Base-by-base conservation (phyloP, 2,888 invertebrate species). In the Lamproptera curius region DNA sequence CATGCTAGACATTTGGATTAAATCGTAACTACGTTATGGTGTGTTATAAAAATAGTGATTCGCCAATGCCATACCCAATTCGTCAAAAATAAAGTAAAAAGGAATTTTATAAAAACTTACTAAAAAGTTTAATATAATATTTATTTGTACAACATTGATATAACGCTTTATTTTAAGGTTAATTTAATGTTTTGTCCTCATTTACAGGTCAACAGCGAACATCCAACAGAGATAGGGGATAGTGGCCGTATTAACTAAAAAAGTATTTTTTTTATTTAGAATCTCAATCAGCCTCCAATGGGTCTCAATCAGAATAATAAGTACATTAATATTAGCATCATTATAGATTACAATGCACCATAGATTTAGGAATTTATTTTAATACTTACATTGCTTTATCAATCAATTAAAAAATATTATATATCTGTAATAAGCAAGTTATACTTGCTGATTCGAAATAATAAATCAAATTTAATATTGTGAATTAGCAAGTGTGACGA, bases 171-270 rank as follows among this genome's bases (percentile, higher is more conserved):
- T 10, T 31, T 11, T 11, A 13, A 31, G 31, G 3, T n/a, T 31
- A 13, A 31, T 5, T 11, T 35, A 13, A 16, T 38, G 20, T 11
- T 6, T 17, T 39, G 35, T 38, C 41, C 23, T 38, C n/a, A 9
- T 37, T 52, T 53, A 16, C 50, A 53, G 52, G 23, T 50, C 44
- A 2, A 41, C 43, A 26, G 40, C 43, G 36, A 46, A 47, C 17
- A 43, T 44, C 31, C 44, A 42, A 13, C 50, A 46, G 31, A 50
- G 52, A 46, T 42, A 42, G 38, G 26, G 15, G 45, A 31, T 42
- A 13, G 5, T 23, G n/a, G 31, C 17, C 2, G 9, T 37, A 34
- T 34, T 16, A 16, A 28, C n/a, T n/a, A n/a, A n/a, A n/a, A n/a
- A n/a, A n/a, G n/a, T n/a, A n/a, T n/a, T n/a, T n/a, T n/a, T n/a